Evolutionary conservation across 2,888 invertebrate species (phyloP).

Genomic region (Caradrina clavipalpis): DNA sequence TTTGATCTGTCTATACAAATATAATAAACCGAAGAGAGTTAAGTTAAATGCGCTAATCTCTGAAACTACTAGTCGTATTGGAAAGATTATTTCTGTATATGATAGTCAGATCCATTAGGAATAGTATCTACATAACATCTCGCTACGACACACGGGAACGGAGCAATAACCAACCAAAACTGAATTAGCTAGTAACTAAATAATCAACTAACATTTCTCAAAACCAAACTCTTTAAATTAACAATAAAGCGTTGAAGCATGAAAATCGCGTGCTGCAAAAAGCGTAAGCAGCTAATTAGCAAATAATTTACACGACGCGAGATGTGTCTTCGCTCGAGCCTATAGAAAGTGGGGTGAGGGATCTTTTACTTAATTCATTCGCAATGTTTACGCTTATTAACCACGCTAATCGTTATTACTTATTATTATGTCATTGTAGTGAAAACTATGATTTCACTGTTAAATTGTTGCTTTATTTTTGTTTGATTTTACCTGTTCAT

Average conservation of each 20-base stretch:
- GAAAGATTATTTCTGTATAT: no score
- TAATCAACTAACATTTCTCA: neutral
- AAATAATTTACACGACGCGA: conserved; percentile 47
- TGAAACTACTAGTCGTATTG: no score
- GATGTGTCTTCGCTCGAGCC: conserved; percentile 51
- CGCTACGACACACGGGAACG: no score
- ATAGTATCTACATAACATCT: no score
- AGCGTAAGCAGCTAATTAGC: conserved; percentile 39
- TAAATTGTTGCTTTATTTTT: conserved; percentile 16
- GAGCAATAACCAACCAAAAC: no score
- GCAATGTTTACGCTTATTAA: conserved; percentile 53
- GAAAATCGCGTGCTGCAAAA: conserved; percentile 54
- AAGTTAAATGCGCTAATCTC: no score
- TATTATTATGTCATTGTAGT: conserved; percentile 68
- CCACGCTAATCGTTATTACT: conserved; percentile 64
- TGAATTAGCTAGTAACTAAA: no score
- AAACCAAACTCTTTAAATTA: conserved; percentile 2
- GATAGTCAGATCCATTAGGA: no score
- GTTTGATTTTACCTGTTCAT: conserved; percentile 7
- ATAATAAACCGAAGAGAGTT: no score
- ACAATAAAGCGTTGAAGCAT: conserved; percentile 29
- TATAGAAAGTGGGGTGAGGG: conserved; percentile 69
- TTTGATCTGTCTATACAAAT: no score
- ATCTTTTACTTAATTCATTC: conserved; percentile 64
- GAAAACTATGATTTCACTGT: conserved; percentile 62